These are phyloP conservation scores for Ctenicera cuprea DNA, from an alignment of 2,888 invertebrate genomes.

Conservation along the genomic window DNA sequence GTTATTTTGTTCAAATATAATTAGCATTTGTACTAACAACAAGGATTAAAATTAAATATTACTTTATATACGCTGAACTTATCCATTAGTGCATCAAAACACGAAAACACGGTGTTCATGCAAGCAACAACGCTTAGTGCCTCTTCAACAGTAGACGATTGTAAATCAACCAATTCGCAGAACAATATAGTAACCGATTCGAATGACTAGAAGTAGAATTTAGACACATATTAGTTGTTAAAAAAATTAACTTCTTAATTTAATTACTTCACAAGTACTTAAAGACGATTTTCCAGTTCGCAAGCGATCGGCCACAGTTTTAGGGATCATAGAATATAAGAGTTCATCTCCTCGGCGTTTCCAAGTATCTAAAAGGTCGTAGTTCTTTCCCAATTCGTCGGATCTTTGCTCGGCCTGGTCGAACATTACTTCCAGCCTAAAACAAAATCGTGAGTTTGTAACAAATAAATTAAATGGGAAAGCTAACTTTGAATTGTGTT, in stretches of 20 bases:
- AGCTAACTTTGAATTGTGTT: conserved; percentile 82
- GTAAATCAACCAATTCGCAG: conserved; percentile 79
- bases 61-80: conserved; percentile 91
- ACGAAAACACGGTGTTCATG: conserved; percentile 89
- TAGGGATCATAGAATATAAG: conserved; percentile 93
- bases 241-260: not conserved
- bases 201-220: conserved; percentile 78
- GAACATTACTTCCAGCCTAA: conserved; percentile 84
- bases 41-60: not conserved
- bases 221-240: not conserved
- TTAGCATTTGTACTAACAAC: not conserved
- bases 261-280: conserved; percentile 82
- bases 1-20: too few species aligned
- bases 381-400: conserved; percentile 84
- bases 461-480: not conserved
- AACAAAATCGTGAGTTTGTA: conserved; percentile 31
- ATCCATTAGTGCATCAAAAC: conserved; percentile 88
- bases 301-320: conserved; percentile 86
- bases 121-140: conserved; percentile 86
- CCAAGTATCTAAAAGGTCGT: conserved; percentile 87
- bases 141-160: conserved; percentile 75
- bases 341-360: conserved; percentile 88
- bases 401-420: conserved; percentile 87
- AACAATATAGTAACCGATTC: conserved; percentile 86
- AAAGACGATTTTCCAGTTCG: conserved; percentile 84